phyloP scores from a whole-genome alignment of 2,797 vertebrate genomes.

The Acanthornis magna region DNA sequence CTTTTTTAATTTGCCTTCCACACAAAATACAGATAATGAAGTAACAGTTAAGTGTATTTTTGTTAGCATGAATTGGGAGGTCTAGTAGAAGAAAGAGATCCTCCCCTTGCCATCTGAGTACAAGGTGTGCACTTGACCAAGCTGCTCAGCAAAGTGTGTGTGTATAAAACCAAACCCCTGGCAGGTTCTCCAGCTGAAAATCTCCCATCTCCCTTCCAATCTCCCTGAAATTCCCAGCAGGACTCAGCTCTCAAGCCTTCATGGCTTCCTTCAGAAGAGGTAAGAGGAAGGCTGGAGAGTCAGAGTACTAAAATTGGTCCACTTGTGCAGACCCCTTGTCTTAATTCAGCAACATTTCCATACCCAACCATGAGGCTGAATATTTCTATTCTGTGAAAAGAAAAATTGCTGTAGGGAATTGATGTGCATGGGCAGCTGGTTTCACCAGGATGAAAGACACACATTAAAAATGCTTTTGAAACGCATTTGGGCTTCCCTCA shows the following conservation, averaged over 20 bases:
- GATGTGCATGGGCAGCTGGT: constrained; percentile 50
- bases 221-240: background rate
- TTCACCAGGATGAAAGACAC: constrained; percentile 39
- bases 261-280: background rate
- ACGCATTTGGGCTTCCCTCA: constrained; percentile 14
- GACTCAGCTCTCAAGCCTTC: background rate
- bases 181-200: background rate
- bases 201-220: background rate
- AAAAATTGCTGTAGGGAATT: constrained; percentile 25
- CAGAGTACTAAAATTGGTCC: background rate
- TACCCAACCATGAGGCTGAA: background rate
- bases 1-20: background rate
- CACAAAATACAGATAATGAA: background rate
- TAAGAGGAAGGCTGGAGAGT: background rate
- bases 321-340: background rate
- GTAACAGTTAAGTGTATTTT: background rate
- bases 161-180: background rate
- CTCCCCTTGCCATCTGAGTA: background rate
- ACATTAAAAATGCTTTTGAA: constrained; percentile 54
- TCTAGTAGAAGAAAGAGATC: background rate
- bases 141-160: background rate
- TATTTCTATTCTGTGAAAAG: constrained; percentile 9
- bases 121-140: background rate
- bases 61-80: background rate
- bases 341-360: constrained; percentile 26